Evolutionary conservation across 2,888 invertebrate genomes (phyloP).

Genomic region (Drosophila ochracea): DNA sequence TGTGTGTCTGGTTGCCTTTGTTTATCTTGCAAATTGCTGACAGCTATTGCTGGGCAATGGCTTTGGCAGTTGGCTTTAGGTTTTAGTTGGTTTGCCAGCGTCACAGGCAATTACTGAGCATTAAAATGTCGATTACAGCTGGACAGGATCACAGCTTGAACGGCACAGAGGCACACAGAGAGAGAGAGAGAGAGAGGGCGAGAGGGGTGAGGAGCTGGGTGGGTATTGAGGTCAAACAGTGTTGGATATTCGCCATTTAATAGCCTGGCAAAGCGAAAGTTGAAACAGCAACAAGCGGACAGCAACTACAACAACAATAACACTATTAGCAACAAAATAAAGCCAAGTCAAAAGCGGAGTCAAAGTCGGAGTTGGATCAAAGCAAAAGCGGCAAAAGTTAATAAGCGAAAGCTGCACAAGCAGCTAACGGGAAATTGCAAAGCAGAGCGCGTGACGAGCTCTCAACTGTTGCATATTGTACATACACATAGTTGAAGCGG

Average conservation of each 20-base stretch:
- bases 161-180: not conserved
- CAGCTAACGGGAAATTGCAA: constrained; percentile 40
- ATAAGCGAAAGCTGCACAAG: constrained; percentile 41
- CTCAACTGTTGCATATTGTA: constrained; percentile 50
- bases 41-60: constrained; percentile 24
- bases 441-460: constrained; percentile 36
- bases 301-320: not conserved
- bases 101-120: constrained; percentile 55
- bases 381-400: constrained; percentile 34
- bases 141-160: constrained; percentile 13
- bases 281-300: not conserved
- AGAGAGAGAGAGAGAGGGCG: too few species aligned
- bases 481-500: not conserved
- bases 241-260: constrained; percentile 45
- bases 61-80: constrained; percentile 27
- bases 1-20: constrained; percentile 21
- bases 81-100: constrained; percentile 12
- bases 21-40: constrained; percentile 60
- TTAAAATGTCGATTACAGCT: constrained; percentile 54
- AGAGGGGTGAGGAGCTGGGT: not conserved
- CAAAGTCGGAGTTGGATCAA: constrained; percentile 23
- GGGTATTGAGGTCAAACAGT: constrained; percentile 28
- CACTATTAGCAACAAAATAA: not conserved
- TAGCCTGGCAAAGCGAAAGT: constrained; percentile 21
- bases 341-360: not conserved